Conservation (phyloP, 2,888 invertebrate species). For the Melikaiella ostensackeni region DNA sequence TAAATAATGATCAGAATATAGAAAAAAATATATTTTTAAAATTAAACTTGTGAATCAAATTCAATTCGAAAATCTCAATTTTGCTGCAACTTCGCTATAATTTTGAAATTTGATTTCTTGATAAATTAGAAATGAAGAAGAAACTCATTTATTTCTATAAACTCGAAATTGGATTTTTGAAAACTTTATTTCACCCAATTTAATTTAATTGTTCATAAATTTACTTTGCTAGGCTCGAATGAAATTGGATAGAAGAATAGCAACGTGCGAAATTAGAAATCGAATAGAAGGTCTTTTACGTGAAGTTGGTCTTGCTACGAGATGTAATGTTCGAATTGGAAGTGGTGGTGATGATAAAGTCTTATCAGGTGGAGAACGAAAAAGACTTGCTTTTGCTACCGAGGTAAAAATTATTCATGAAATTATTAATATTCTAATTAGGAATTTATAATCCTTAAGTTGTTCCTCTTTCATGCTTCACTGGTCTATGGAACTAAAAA, state of each 20-base stretch:
- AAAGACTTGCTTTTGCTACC: slow-evolving; percentile 94
- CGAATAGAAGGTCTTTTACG: slow-evolving; percentile 85
- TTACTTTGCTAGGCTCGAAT: slow-evolving; percentile 83
- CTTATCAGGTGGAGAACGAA: slow-evolving; percentile 95
- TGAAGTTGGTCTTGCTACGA: slow-evolving; percentile 85
- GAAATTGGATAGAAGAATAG: slow-evolving; percentile 86
- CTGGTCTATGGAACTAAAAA: no score
- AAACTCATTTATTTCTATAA: no score
- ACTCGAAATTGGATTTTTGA: no score
- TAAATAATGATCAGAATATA: slow-evolving; percentile 3
- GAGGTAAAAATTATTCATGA: slow-evolving; percentile 81
- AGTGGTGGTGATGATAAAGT: slow-evolving; percentile 86
- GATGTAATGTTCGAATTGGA: slow-evolving; percentile 88
- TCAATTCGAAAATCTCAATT: no score
- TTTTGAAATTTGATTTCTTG: no score
- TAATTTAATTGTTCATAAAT: slow-evolving; percentile 19
- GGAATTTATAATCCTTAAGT: no score
- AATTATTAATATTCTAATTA: not conserved
- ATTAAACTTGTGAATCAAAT: not conserved
- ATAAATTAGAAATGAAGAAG: no score
- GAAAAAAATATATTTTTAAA: not conserved
- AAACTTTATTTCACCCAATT: not conserved
- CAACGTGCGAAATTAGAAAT: slow-evolving; percentile 80
- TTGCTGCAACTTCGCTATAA: no score
- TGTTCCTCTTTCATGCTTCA: no score